Percentiles rank a stretch among this genome's conserved stretches.
These are phyloP conservation scores for Cynopterus sphinx DNA, from an alignment of 2,797 vertebrate species.

Conservation along the genomic window DNA sequence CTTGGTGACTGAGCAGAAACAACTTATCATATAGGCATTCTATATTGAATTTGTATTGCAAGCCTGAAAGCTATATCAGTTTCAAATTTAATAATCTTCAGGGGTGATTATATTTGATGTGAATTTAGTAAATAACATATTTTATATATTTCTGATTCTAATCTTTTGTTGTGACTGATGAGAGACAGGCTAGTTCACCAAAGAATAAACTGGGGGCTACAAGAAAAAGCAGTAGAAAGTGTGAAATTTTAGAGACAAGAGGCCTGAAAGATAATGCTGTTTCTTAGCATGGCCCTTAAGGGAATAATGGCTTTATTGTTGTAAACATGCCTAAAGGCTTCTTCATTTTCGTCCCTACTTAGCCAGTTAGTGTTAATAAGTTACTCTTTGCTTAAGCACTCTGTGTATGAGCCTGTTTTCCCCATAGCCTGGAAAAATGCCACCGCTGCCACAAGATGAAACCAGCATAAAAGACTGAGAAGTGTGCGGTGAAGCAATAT, in stretches of 20 bases:
- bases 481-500: background rate
- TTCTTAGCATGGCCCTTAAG: background rate
- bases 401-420: background rate
- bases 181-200: background rate
- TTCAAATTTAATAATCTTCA: background rate
- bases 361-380: conserved; percentile 38
- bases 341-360: conserved; percentile 24
- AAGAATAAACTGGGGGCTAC: background rate
- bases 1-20: background rate
- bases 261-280: background rate
- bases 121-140: background rate
- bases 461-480: conserved; percentile 17
- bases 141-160: background rate
- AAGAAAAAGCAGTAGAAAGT: background rate
- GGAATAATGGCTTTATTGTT: background rate
- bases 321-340: background rate
- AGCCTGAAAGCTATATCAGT: background rate
- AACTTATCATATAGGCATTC: background rate
- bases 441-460: conserved; percentile 52
- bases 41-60: background rate
- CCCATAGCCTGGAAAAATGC: conserved; percentile 16
- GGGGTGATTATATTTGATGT: background rate
- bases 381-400: conserved; percentile 34
- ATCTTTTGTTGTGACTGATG: background rate
- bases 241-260: background rate